Percentiles rank a stretch among this genome's conserved stretches.
Conservation (phyloP, 2,113 vertebrate genomes). For the Ictidomys tridecemlineatus region DNA sequence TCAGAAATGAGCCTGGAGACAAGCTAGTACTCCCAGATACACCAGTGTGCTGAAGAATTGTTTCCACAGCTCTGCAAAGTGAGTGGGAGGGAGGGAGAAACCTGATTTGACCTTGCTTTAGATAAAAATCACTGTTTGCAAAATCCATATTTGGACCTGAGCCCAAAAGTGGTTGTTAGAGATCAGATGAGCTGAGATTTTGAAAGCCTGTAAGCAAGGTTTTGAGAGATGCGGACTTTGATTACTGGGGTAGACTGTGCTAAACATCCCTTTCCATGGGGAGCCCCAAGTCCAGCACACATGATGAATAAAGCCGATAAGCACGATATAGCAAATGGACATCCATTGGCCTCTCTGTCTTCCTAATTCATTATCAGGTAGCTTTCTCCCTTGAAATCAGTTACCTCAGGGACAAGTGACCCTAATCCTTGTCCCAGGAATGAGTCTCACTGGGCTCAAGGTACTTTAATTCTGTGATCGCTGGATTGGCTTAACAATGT, state of each 20-base stretch:
- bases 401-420: neutral
- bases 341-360: neutral
- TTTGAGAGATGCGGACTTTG: neutral
- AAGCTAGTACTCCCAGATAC: neutral
- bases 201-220: constrained; percentile 49
- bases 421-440: neutral
- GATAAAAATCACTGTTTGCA: constrained; percentile 58
- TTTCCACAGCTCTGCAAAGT: constrained; percentile 5
- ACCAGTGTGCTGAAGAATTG: neutral
- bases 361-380: constrained; percentile 8
- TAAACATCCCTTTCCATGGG: neutral
- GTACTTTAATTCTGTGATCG: neutral
- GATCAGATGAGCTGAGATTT: constrained; percentile 54
- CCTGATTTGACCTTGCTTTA: constrained; percentile 9
- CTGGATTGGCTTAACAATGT: neutral
- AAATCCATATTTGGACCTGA: constrained; percentile 53
- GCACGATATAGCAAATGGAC: neutral
- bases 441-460: neutral
- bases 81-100: neutral
- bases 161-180: constrained; percentile 16
- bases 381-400: neutral
- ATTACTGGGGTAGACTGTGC: neutral
- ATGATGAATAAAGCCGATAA: neutral
- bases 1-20: constrained; percentile 1
- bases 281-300: neutral